Evolutionary conservation across 1,140 invertebrate species (phyloP).

Genomic region (Drosophila subpulchrella): DNA sequence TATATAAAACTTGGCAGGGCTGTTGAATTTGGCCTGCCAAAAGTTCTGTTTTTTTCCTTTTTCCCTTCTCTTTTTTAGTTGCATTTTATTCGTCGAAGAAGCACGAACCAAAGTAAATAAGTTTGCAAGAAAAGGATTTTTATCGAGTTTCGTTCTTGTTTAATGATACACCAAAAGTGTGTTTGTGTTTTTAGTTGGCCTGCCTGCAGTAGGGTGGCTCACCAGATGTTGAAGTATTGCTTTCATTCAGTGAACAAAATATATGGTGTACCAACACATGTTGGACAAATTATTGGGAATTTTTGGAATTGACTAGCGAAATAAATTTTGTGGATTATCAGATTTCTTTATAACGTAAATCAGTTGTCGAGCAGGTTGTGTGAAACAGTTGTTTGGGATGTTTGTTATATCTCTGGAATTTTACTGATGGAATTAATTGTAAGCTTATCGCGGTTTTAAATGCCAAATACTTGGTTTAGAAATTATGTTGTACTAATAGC

Average conservation of each 20-base stretch:
- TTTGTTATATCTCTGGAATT: background rate
- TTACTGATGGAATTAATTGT: background rate
- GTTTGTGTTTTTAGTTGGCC: slow-evolving; percentile 16
- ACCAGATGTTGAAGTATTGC: slow-evolving; percentile 13
- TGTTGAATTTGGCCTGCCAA: slow-evolving; percentile 41
- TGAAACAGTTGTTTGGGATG: background rate
- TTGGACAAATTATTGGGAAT: slow-evolving; percentile 8
- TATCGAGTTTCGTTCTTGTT: slow-evolving; percentile 37
- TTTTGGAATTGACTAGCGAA: background rate
- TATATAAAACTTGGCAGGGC: slow-evolving; percentile 52
- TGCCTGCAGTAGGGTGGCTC: slow-evolving; percentile 7
- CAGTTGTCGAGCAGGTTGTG: background rate
- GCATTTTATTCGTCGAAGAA: slow-evolving; percentile 35
- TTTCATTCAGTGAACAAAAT: slow-evolving; percentile 11
- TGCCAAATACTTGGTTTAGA: no score
- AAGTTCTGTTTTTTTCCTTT: slow-evolving; percentile 8
- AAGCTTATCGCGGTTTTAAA: background rate
- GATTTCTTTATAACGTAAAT: background rate
- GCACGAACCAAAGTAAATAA: slow-evolving; percentile 46
- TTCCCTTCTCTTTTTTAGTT: background rate
- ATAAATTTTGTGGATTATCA: background rate
- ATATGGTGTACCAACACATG: slow-evolving; percentile 1
- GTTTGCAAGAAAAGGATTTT: slow-evolving; percentile 33
- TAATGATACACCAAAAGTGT: slow-evolving; percentile 23
- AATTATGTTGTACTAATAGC: no score